These are phyloP conservation scores for Teleopsis dalmanni DNA, from an alignment of 1,140 invertebrate genomes.

Conservation along the genomic window DNA sequence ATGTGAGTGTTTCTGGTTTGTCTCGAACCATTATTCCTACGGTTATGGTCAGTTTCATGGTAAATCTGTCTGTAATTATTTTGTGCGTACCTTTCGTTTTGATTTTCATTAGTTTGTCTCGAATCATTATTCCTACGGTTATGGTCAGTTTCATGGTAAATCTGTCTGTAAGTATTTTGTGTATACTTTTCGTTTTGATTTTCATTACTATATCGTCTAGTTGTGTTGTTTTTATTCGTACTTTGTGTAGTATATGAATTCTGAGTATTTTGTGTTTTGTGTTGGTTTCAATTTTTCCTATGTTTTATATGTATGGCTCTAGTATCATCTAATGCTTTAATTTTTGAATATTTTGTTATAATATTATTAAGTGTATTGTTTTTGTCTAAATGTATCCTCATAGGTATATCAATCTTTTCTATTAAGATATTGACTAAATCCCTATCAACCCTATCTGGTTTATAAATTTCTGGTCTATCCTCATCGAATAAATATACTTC, in stretches of 20 bases:
- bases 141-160: not conserved
- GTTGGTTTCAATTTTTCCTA: no score
- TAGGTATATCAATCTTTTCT: not conserved
- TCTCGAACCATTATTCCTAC: not conserved
- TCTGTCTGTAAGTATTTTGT: not conserved
- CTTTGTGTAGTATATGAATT: no score
- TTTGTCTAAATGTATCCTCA: not conserved
- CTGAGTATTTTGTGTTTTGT: no score
- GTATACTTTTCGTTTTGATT: not conserved
- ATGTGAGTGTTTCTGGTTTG: not conserved
- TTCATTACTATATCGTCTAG: no score
- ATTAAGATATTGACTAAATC: slow-evolving; percentile 1
- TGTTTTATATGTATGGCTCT: no score
- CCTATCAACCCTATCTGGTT: not conserved
- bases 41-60: not conserved
- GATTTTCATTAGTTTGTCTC: not conserved
- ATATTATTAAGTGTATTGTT: not conserved
- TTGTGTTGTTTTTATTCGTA: no score
- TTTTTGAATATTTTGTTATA: not conserved
- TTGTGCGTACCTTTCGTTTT: not conserved
- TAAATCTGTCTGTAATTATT: not conserved
- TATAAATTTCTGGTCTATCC: not conserved
- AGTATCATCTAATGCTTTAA: not conserved
- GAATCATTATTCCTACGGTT: not conserved
- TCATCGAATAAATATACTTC: not conserved